These are phyloP conservation scores for Bellardia pandia DNA, from an alignment of 2,888 invertebrate genomes.

Conservation along the genomic window DNA sequence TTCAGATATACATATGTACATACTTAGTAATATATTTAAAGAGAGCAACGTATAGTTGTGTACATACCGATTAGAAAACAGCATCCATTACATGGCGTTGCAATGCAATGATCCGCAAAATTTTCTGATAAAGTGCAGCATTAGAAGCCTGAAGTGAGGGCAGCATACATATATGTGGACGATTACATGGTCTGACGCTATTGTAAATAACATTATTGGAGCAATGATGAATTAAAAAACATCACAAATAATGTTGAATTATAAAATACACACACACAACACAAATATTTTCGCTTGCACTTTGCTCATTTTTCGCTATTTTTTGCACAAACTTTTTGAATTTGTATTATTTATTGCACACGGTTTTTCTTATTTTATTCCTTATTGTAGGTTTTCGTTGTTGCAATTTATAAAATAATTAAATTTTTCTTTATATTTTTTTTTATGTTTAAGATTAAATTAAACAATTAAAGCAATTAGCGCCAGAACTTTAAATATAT, in stretches of 20 bases:
- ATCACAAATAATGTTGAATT: background rate
- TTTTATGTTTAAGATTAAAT: background rate
- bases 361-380: background rate
- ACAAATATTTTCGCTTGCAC: background rate
- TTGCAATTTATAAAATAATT: background rate
- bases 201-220: background rate
- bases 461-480: background rate
- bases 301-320: background rate
- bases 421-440: background rate
- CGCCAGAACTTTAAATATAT: background rate
- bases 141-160: background rate
- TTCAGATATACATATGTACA: background rate
- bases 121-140: slow-evolving; percentile 25
- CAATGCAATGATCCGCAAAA: slow-evolving; percentile 24
- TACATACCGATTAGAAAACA: slow-evolving; percentile 43
- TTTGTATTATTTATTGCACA: background rate
- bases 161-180: background rate
- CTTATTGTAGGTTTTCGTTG: background rate
- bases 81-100: background rate
- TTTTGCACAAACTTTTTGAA: background rate
- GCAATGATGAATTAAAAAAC: background rate
- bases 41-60: background rate
- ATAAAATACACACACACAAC: background rate
- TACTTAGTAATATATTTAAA: background rate
- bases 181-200: slow-evolving; percentile 40